Evolutionary conservation across 2,888 invertebrate species (phyloP), one percentile per base, ranked within the genome.

Genomic region (Heliconius ismenius): DNA sequence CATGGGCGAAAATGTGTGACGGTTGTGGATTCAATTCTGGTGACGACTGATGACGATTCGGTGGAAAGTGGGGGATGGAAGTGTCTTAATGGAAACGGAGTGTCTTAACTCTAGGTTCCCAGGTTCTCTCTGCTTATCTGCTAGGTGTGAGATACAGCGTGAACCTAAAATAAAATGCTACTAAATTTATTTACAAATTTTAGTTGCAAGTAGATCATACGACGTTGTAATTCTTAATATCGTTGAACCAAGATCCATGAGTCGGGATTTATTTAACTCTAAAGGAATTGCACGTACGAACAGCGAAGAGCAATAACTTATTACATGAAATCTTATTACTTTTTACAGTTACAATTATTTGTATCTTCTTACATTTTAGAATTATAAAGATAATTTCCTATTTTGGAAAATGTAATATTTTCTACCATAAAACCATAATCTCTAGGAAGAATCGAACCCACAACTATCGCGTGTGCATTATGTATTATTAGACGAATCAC

Each of bases 191-290:
- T 15, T 43, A 43, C 0, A 43, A 4, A 43, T 43, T 43, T 43
- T 43, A 43, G 15, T 43, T 36, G 10, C 21, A 65, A 18, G 65
- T 36, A 65, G 36, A 65, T n/a, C 36, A 32, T 36, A 65, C 10
- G 21, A 21, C 11, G 11, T 11, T 36, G 28, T 65, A 65, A 65
- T 36, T 65, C 65, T 65, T 65, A 65, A 65, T 65, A 65, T 36
- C 36, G n/a, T n/a, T 65, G n/a, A 32, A 21, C 65, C 65, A 36
- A 65, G 36, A 65, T 65, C n/a, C 4, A 32, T 10, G 11, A 21
- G 65, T n/a, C n/a, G 36, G 32, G 65, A 65, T 28, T 65, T 65
- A 65, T 36, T 36, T 65, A n/a, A 36, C 65, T 36, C 65, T 36
- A 21, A 65, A 65, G 64, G 21, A 64, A 32, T 64, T 64, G 32